Evolutionary conservation across 1,140 invertebrate species (phyloP).

Genomic region (Tigriopus japonicus): DNA sequence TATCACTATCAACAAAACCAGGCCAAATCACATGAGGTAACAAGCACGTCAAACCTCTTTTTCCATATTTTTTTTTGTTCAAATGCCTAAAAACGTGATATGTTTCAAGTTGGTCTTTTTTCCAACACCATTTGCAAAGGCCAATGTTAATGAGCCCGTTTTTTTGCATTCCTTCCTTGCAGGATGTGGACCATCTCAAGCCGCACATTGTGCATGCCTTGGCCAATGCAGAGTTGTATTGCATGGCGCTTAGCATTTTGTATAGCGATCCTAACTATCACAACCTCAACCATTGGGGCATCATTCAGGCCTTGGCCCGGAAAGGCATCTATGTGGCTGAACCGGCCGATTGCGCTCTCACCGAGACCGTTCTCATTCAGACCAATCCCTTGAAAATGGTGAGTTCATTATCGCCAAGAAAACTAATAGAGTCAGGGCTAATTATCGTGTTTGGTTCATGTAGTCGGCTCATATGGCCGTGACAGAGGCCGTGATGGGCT

Average conservation of each 20-base stretch:
- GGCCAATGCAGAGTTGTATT: slow-evolving; percentile 88
- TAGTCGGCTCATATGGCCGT: slow-evolving; percentile 89
- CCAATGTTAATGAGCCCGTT: neutral
- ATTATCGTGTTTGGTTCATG: slow-evolving; percentile 15
- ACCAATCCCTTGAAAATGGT: slow-evolving; percentile 88
- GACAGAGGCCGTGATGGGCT: slow-evolving; percentile 87
- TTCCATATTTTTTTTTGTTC: neutral
- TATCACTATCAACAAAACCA: too few relatives aligned
- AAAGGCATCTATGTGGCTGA: slow-evolving; percentile 76
- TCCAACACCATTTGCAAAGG: neutral
- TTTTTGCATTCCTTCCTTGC: slow-evolving; percentile 16
- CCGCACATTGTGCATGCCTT: slow-evolving; percentile 75
- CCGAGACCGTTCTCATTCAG: slow-evolving; percentile 87
- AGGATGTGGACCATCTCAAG: slow-evolving; percentile 84
- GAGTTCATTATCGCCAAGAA: slow-evolving; percentile 15
- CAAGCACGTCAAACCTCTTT: neutral
- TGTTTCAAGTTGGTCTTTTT: neutral
- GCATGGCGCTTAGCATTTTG: slow-evolving; percentile 80
- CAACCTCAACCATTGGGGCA: slow-evolving; percentile 78
- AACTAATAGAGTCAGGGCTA: neutral
- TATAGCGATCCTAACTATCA: slow-evolving; percentile 91
- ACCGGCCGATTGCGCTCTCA: slow-evolving; percentile 62
- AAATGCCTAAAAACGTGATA: neutral
- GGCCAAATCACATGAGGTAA: neutral
- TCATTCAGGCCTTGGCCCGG: slow-evolving; percentile 58